phyloP scores from a whole-genome alignment of 1,140 invertebrate genomes.

The Lordiphosa stackelbergi region DNA sequence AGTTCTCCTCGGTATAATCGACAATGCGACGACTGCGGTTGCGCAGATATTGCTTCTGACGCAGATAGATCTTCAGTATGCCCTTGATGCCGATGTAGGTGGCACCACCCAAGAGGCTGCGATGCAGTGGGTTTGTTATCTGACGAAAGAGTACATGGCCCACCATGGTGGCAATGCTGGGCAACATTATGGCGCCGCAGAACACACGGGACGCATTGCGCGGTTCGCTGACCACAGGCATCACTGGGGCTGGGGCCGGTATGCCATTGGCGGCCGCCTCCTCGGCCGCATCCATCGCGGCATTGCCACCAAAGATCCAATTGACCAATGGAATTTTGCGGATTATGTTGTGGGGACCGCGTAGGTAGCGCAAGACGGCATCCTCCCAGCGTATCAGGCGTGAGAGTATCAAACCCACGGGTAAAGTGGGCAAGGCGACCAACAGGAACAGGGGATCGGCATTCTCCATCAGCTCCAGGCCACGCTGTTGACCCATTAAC shows the following conservation, averaged over 20 bases:
- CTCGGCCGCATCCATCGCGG: not conserved
- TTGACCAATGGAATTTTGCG: conserved; percentile 80
- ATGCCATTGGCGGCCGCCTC: no score
- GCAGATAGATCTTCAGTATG: conserved; percentile 96
- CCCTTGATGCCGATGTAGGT: conserved; percentile 95
- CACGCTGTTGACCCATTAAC: conserved; percentile 94
- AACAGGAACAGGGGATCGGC: conserved; percentile 93
- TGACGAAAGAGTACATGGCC: conserved; percentile 91
- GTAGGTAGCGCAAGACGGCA: conserved; percentile 86
- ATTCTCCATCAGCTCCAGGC: conserved; percentile 93
- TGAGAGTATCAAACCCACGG: conserved; percentile 90
- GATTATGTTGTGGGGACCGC: conserved; percentile 80
- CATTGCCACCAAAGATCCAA: conserved; percentile 6
- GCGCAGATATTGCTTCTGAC: conserved; percentile 92
- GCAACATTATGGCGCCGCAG: conserved; percentile 94
- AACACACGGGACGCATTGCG: conserved; percentile 87
- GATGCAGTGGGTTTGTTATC: conserved; percentile 91
- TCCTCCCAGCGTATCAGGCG: conserved; percentile 98
- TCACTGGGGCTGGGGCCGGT: conserved; percentile 67
- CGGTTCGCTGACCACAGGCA: conserved; percentile 84
- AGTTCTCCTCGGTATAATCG: conserved; percentile 86
- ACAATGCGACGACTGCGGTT: conserved; percentile 88
- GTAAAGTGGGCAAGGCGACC: conserved; percentile 93
- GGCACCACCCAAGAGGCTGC: conserved; percentile 92
- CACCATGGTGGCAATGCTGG: conserved; percentile 92